Conservation (phyloP, 2,888 invertebrate genomes). For the Coenonympha glycerion region DNA sequence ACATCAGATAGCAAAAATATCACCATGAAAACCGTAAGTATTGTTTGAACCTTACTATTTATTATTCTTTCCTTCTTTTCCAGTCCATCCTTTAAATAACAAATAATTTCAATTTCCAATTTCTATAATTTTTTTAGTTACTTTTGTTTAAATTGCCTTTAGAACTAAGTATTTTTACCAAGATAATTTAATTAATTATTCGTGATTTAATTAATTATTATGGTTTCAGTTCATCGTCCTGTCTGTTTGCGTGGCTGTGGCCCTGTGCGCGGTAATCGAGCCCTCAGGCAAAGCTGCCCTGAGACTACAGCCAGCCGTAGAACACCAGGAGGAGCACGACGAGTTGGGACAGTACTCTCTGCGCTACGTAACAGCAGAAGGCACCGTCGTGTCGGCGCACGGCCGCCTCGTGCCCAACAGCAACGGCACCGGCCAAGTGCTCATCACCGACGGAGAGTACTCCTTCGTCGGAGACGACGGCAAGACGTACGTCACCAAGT, state of each 20-base stretch:
- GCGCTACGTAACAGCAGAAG: conserved; percentile 46
- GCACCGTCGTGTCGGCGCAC: conserved; percentile 40
- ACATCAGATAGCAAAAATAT: background rate
- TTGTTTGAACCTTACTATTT: background rate
- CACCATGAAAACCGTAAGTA: conserved; percentile 14
- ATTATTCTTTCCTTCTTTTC: background rate
- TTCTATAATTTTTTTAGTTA: too few relatives aligned
- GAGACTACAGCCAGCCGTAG: conserved; percentile 32
- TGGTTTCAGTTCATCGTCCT: conserved; percentile 15
- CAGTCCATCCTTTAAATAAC: too few relatives aligned
- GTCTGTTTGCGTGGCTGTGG: conserved; percentile 8
- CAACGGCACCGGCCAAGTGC: conserved; percentile 36
- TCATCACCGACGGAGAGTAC: conserved; percentile 42
- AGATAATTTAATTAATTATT: too few relatives aligned
- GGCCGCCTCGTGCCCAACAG: conserved; percentile 40
- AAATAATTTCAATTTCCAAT: too few relatives aligned
- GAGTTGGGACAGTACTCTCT: conserved; percentile 43
- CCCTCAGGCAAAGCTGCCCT: conserved; percentile 1
- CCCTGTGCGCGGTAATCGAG: conserved; percentile 4
- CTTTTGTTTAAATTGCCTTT: too few relatives aligned
- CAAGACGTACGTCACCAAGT: conserved; percentile 48
- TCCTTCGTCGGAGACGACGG: conserved; percentile 48
- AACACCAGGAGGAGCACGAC: conserved; percentile 44
- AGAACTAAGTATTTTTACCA: too few relatives aligned
- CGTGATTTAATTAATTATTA: too few relatives aligned